These are phyloP conservation scores for Pygocentrus nattereri DNA, from an alignment of 2,797 vertebrate species.

Conservation along the genomic window DNA sequence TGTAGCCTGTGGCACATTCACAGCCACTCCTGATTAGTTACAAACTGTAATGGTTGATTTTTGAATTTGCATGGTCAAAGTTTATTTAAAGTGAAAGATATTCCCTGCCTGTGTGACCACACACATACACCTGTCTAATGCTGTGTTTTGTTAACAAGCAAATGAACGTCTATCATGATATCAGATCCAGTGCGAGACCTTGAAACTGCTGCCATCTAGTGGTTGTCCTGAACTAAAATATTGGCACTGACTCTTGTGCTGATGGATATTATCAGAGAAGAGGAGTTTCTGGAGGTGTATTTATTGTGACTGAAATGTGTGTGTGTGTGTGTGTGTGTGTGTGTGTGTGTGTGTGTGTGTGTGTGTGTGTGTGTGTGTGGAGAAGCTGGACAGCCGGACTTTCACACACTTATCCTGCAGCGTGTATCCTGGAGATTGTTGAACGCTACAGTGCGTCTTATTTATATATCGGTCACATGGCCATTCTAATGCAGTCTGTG, in stretches of 20 bases:
- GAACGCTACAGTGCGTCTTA: constrained; percentile 26
- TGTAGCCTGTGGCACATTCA: background rate
- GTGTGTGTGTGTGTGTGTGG: background rate
- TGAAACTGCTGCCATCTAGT: constrained; percentile 1
- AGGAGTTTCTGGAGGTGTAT: constrained; percentile 38
- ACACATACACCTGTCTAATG: constrained; percentile 2
- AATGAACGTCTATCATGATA: background rate
- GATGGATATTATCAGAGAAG: background rate
- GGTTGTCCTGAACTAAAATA: background rate
- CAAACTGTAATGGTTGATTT: constrained; percentile 1
- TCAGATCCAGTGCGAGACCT: constrained; percentile 16
- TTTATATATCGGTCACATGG: constrained; percentile 36
- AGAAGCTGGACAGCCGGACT: background rate
- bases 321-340: background rate
- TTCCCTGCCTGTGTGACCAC: constrained; percentile 15
- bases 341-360: background rate
- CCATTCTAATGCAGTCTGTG: constrained; percentile 41
- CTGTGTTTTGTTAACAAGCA: constrained; percentile 29
- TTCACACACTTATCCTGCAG: background rate
- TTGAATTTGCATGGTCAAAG: constrained; percentile 38
- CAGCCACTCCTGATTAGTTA: constrained; percentile 4
- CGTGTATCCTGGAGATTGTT: background rate
- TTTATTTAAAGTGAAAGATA: background rate
- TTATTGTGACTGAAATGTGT: constrained; percentile 42
- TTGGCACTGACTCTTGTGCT: constrained; percentile 13